These are phyloP conservation scores for Mimas tiliae DNA, from an alignment of 2,888 invertebrate species.

Conservation along the genomic window DNA sequence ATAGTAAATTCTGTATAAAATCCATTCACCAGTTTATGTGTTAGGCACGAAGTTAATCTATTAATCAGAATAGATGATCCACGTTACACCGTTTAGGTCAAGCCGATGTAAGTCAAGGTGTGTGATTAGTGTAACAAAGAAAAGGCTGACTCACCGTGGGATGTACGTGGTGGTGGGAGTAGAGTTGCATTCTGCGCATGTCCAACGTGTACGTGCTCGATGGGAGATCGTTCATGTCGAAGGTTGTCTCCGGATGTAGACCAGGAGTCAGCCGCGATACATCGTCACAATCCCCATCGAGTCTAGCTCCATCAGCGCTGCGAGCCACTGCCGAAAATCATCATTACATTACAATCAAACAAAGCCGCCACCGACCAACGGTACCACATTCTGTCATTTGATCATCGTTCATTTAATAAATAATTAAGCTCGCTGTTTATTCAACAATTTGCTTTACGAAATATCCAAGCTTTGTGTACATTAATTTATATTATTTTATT, in stretches of 20 bases:
- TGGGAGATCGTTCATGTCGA: conserved; percentile 79
- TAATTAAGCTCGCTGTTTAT: not conserved
- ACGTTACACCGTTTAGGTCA: conserved; percentile 17
- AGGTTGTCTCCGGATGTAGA: conserved; percentile 53
- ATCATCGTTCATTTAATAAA: not conserved
- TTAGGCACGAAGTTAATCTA: no score
- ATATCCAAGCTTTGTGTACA: not conserved
- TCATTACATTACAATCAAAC: not conserved
- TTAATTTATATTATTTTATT: no score
- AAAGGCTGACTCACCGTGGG: conserved; percentile 65
- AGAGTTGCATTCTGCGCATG: conserved; percentile 75
- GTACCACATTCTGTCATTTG: not conserved
- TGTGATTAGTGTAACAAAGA: conserved; percentile 42
- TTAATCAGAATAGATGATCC: not conserved
- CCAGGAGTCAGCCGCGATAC: conserved; percentile 63
- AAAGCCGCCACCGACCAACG: not conserved
- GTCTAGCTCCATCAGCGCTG: conserved; percentile 65
- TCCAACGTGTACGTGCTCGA: conserved; percentile 65
- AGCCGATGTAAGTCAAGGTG: conserved; percentile 35
- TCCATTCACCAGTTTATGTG: no score
- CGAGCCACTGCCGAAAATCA: conserved; percentile 64
- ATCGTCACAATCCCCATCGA: conserved; percentile 64
- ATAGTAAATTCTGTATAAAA: no score
- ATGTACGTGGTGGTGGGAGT: conserved; percentile 69
- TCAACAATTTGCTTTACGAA: not conserved